Percentiles rank a stretch among this genome's conserved stretches.
phyloP scores from a whole-genome alignment of 2,797 vertebrate species.

The Crypturellus tataupa region DNA sequence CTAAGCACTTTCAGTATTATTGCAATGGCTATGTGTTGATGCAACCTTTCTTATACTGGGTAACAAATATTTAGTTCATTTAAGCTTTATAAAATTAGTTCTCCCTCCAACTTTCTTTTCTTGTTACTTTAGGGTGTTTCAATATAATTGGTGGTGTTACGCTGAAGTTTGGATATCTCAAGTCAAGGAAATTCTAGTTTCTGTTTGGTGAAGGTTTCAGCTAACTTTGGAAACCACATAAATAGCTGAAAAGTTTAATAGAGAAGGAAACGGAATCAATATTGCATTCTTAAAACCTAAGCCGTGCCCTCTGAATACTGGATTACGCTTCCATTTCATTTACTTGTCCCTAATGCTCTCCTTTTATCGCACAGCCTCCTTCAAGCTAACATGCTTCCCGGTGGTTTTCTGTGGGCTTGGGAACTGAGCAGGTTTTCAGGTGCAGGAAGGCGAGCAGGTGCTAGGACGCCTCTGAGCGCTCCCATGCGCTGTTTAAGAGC shows the following conservation, averaged over 20 bases:
- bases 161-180: neutral
- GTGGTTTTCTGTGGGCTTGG: neutral
- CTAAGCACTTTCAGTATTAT: neutral
- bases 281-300: constrained; percentile 13
- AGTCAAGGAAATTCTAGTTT: neutral
- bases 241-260: neutral
- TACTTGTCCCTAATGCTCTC: neutral
- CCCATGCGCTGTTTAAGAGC: constrained; percentile 59
- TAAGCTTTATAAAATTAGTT: neutral
- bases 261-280: neutral
- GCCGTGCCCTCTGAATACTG: neutral
- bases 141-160: neutral
- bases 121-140: neutral
- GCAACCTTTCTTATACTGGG: neutral
- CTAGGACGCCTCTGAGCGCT: neutral
- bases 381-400: neutral
- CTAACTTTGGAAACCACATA: constrained; percentile 3
- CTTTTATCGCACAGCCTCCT: neutral
- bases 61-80: neutral
- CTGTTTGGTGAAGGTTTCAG: neutral
- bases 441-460: neutral
- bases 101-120: neutral
- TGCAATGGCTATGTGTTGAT: neutral
- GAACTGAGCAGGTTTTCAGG: constrained; percentile 18
- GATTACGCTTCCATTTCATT: neutral